Percentiles rank a stretch among this genome's conserved stretches.
phyloP scores from a whole-genome alignment of 2,888 invertebrate species.

The Cataglyphis livida region DNA sequence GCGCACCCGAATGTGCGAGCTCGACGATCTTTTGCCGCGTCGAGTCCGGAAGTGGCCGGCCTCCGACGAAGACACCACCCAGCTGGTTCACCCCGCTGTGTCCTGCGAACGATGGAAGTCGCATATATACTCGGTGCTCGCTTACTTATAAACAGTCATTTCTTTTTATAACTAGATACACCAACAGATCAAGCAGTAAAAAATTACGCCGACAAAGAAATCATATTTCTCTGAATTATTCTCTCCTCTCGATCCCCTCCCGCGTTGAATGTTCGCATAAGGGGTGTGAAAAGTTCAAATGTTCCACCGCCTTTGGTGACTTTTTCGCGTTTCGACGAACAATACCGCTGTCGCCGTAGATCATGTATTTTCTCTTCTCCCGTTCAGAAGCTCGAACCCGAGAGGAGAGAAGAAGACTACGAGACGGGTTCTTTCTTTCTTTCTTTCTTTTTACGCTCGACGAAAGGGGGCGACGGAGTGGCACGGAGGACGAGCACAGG shows the following conservation, averaged over 20 bases:
- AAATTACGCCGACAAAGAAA: conserved; percentile 15
- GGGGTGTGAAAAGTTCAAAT: conserved; percentile 48
- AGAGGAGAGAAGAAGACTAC: conserved; percentile 39
- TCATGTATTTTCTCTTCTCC: conserved; percentile 66
- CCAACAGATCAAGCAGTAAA: not conserved
- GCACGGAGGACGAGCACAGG: conserved; percentile 39
- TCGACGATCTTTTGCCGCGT: conserved; percentile 99
- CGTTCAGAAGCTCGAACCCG: conserved; percentile 26
- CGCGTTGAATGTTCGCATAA: conserved; percentile 9
- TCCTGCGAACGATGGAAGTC: conserved; percentile 86
- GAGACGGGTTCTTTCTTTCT: conserved; percentile 35
- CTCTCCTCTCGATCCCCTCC: not conserved
- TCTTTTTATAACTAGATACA: not conserved
- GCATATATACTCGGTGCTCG: not conserved
- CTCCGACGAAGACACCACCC: conserved; percentile 99
- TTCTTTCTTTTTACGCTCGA: conserved; percentile 31
- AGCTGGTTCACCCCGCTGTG: conserved; percentile 99
- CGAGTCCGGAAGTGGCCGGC: conserved; percentile 98
- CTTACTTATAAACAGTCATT: not conserved
- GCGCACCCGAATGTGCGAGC: conserved; percentile 98
- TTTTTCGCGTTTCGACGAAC: conserved; percentile 61
- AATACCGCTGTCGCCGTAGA: conserved; percentile 68
- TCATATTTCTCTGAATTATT: not conserved
- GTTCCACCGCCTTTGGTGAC: conserved; percentile 48
- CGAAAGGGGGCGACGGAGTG: conserved; percentile 51